phyloP scores from a whole-genome alignment of 2,113 vertebrate species.

The Dissostichus mawsoni region DNA sequence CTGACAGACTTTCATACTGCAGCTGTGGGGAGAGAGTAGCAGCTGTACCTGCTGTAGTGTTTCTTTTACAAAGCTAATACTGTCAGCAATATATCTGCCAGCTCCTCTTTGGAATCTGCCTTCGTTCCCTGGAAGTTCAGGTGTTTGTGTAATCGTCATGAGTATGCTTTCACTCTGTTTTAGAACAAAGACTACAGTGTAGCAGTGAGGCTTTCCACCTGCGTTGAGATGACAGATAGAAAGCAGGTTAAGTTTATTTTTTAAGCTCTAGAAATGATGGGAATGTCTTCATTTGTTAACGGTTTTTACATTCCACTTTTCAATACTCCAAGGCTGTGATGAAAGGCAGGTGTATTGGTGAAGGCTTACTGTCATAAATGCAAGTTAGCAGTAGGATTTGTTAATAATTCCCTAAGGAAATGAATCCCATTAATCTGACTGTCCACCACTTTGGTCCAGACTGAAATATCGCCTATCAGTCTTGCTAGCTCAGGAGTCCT shows the following conservation, averaged over 20 bases:
- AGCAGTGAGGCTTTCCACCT: background rate
- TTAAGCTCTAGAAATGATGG: background rate
- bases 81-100: background rate
- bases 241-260: background rate
- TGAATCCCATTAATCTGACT: too few relatives aligned
- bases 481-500: background rate
- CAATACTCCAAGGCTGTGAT: too few relatives aligned
- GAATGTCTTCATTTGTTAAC: background rate
- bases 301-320: background rate
- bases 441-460: background rate
- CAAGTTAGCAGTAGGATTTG: too few relatives aligned
- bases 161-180: background rate
- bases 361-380: too few relatives aligned
- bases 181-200: background rate
- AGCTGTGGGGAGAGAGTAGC: slow-evolving; percentile 34
- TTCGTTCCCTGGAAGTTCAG: slow-evolving; percentile 43
- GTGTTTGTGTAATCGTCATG: slow-evolving; percentile 33
- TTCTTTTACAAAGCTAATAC: slow-evolving; percentile 18
- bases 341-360: too few relatives aligned
- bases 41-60: slow-evolving; percentile 30
- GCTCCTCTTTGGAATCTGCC: slow-evolving; percentile 21
- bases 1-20: slow-evolving; percentile 42
- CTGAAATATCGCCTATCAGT: background rate
- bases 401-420: too few relatives aligned
- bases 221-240: background rate